Base-by-base conservation (phyloP, 2,113 vertebrate genomes). In the Melanostigma gelatinosum region DNA sequence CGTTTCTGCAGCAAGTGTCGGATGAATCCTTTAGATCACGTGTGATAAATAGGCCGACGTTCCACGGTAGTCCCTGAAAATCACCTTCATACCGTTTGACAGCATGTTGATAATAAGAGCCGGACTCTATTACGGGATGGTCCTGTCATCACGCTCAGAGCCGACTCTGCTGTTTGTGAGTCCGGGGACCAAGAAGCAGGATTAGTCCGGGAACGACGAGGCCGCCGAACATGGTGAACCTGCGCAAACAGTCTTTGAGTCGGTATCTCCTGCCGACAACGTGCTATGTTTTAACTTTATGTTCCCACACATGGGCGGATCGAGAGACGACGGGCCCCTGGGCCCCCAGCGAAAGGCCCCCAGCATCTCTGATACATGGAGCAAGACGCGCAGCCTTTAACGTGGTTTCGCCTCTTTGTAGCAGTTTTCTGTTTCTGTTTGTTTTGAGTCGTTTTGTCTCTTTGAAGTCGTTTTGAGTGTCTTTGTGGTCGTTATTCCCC, bases 171-270 rank as follows among this genome's bases (percentile, higher is more conserved):
- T 88, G 89, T 92, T 88, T 90, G 88, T 80, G 84, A 83, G 90
- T 88, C 58, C 61, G 82, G 78, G 88, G 88, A 91, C 72, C 68
- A 91, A 89, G 86, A 88, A 87, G 78, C 67, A 62, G 93, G 93
- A 93, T 95, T 92, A 93, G 90, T 73, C 75, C 40, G 66, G 93
- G 92, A 91, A 94, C 93, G 94, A 91, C 68, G 85, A 91, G 81
- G 86, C 91, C 74, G 84, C 77, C 24, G 84, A 86, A 89, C 92
- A 88, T 60, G 89, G 92, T 91, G 87, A 84, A 87, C 79, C 73
- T 79, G 50, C 64, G 50, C 89, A 91, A 92, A 93, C 85, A 88
- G 65, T 77, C 75, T 86, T 83, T 83, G 80, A 87, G 72, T 75
- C 48, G 77, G 36, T 65, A 85, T 86, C 87, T 65, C 72, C 78